phyloP scores from a whole-genome alignment of 2,888 invertebrate genomes.

The Andrena bicolor region DNA sequence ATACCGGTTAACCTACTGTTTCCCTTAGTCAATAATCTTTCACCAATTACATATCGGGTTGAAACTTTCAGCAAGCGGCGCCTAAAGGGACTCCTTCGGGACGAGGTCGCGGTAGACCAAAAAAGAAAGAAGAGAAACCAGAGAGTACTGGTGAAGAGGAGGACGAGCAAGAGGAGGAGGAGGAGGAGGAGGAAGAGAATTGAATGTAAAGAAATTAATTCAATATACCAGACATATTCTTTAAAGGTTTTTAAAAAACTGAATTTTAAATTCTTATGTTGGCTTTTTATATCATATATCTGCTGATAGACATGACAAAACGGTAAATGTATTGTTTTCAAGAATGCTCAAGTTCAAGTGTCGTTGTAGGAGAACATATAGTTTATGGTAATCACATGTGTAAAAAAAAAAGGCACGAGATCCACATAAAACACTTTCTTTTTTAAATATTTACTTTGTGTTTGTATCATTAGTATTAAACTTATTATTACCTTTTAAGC shows the following conservation, averaged over 20 bases:
- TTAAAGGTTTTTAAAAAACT: slow-evolving; percentile 60
- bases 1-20: neutral
- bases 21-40: neutral
- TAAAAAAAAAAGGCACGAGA: slow-evolving; percentile 1
- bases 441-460: slow-evolving; percentile 49
- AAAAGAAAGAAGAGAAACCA: slow-evolving; percentile 84
- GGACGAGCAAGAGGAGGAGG: slow-evolving; percentile 83
- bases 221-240: slow-evolving; percentile 60
- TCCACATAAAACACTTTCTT: slow-evolving; percentile 25
- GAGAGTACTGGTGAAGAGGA: slow-evolving; percentile 84
- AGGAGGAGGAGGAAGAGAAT: slow-evolving; percentile 82
- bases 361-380: slow-evolving; percentile 27
- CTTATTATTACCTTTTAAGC: slow-evolving; percentile 44
- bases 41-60: neutral
- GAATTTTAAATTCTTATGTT: slow-evolving; percentile 54
- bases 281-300: slow-evolving; percentile 61
- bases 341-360: slow-evolving; percentile 42
- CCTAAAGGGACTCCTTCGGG: slow-evolving; percentile 77
- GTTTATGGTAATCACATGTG: slow-evolving; percentile 25
- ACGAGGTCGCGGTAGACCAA: slow-evolving; percentile 82
- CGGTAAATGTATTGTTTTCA: slow-evolving; percentile 14
- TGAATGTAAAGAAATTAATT: slow-evolving; percentile 62
- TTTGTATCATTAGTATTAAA: slow-evolving; percentile 37
- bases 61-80: slow-evolving; percentile 63
- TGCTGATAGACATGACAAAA: slow-evolving; percentile 34